These are phyloP conservation scores for Pyrrhia umbra DNA, from an alignment of 2,888 invertebrate genomes.

Conservation along the genomic window DNA sequence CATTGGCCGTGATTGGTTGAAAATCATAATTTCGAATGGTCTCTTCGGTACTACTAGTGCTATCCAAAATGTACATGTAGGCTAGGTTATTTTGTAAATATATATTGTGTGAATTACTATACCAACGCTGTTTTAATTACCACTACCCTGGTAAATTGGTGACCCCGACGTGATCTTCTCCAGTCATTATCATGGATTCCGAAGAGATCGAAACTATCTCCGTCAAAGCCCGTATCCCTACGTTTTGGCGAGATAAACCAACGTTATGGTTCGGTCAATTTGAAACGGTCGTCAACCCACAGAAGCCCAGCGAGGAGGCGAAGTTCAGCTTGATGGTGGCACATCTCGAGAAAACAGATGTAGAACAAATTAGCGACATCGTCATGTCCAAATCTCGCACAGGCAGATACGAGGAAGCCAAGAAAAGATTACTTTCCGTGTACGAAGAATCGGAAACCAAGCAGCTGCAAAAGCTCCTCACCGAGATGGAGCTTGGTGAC, in stretches of 20 bases:
- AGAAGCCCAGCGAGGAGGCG: slow-evolving; percentile 4
- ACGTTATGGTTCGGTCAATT: background rate
- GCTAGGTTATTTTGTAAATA: no score
- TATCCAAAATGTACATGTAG: no score
- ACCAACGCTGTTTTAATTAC: no score
- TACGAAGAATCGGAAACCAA: slow-evolving; percentile 4
- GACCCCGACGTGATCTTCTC: background rate
- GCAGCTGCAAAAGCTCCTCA: slow-evolving; percentile 1
- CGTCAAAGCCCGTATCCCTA: slow-evolving; percentile 1
- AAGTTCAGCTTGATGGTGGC: slow-evolving; percentile 18
- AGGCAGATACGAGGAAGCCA: slow-evolving; percentile 8
- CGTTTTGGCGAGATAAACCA: slow-evolving; percentile 12
- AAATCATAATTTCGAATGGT: no score
- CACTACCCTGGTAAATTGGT: slow-evolving; percentile 10
- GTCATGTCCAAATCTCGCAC: slow-evolving; percentile 9
- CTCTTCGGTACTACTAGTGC: no score
- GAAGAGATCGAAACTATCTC: slow-evolving; percentile 1
- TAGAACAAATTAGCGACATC: slow-evolving; percentile 14
- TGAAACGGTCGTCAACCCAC: slow-evolving; percentile 10
- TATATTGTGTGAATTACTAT: no score
- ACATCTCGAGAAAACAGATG: slow-evolving; percentile 1
- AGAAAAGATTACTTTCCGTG: slow-evolving; percentile 1
- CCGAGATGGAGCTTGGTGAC: slow-evolving; percentile 9
- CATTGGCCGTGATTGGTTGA: no score
- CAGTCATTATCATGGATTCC: background rate